Conservation (phyloP, 2,888 invertebrate species). For the Xestia c-nigrum region DNA sequence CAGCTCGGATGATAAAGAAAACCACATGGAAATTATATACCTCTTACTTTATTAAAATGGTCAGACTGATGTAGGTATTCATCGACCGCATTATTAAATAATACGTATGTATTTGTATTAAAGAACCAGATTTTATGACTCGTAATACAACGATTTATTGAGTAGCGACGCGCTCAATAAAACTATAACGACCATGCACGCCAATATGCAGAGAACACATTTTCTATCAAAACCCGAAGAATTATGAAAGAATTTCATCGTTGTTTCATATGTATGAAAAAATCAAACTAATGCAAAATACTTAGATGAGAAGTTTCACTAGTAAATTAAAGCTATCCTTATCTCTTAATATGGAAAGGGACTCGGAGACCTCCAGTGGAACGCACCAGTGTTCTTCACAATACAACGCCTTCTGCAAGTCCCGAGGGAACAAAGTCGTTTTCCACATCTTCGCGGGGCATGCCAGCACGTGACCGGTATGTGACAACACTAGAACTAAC, state of each 20-base stretch:
- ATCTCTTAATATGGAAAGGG: slow-evolving; percentile 8
- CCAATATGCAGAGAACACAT: background rate
- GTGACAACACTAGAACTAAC: slow-evolving; percentile 4
- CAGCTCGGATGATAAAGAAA: slow-evolving; percentile 52
- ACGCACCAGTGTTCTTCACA: background rate
- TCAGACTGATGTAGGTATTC: slow-evolving; percentile 13
- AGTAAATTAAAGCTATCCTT: background rate
- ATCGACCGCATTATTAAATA: slow-evolving; percentile 11
- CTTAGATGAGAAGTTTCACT: background rate
- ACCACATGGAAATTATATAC: slow-evolving; percentile 51
- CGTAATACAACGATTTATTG: background rate
- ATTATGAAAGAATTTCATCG: background rate
- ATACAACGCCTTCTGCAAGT: background rate
- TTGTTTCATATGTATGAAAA: background rate
- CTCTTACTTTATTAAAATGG: slow-evolving; percentile 44
- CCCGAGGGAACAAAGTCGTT: slow-evolving; percentile 23
- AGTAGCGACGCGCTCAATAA: background rate
- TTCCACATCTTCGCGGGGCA: background rate
- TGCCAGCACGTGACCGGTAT: slow-evolving; percentile 14
- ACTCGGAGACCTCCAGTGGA: background rate
- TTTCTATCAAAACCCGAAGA: background rate
- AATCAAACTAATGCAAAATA: background rate
- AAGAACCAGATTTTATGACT: slow-evolving; percentile 6
- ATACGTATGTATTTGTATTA: background rate
- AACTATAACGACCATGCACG: background rate